Percentiles rank a stretch among this genome's conserved stretches.
Conservation (phyloP, 2,888 invertebrate species). For the Diplolepis rosae region DNA sequence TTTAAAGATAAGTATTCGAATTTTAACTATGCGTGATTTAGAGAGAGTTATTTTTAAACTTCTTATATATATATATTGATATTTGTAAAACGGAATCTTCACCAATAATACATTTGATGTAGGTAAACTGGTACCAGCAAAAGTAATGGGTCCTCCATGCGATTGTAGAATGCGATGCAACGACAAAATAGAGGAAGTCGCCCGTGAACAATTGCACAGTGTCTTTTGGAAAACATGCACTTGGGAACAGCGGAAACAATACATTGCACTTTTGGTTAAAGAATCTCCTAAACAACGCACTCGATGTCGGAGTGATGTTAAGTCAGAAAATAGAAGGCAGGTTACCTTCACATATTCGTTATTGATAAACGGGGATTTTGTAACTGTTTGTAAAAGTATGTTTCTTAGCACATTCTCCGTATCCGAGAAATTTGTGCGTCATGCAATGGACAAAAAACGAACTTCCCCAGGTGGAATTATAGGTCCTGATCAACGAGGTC, state of each 20-base stretch:
- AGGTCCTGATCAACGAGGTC: slow-evolving; percentile 59
- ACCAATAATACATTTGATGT: too few relatives aligned
- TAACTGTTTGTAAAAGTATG: slow-evolving; percentile 62
- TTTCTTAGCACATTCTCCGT: slow-evolving; percentile 61
- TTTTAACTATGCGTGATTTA: too few relatives aligned
- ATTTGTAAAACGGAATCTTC: too few relatives aligned
- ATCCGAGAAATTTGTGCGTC: slow-evolving; percentile 61
- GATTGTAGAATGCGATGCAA: slow-evolving; percentile 60
- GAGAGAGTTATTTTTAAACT: too few relatives aligned
- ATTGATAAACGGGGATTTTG: slow-evolving; percentile 53
- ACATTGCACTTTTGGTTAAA: slow-evolving; percentile 58
- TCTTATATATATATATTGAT: too few relatives aligned
- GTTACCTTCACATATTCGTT: slow-evolving; percentile 60
- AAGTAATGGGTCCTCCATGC: slow-evolving; percentile 61
- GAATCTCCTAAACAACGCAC: slow-evolving; percentile 62
- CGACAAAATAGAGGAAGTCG: slow-evolving; percentile 55
- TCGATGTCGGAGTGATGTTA: slow-evolving; percentile 54
- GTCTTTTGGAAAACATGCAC: slow-evolving; percentile 60
- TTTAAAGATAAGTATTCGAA: too few relatives aligned
- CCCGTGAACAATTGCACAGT: slow-evolving; percentile 56
- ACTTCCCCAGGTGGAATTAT: slow-evolving; percentile 56
- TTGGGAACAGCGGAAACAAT: slow-evolving; percentile 60
- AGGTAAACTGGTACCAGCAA: slow-evolving; percentile 60
- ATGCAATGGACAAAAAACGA: slow-evolving; percentile 60
- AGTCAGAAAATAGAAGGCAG: slow-evolving; percentile 55